phyloP scores from a whole-genome alignment of 2,888 invertebrate species.

The Synanthedon andrenaeformis region DNA sequence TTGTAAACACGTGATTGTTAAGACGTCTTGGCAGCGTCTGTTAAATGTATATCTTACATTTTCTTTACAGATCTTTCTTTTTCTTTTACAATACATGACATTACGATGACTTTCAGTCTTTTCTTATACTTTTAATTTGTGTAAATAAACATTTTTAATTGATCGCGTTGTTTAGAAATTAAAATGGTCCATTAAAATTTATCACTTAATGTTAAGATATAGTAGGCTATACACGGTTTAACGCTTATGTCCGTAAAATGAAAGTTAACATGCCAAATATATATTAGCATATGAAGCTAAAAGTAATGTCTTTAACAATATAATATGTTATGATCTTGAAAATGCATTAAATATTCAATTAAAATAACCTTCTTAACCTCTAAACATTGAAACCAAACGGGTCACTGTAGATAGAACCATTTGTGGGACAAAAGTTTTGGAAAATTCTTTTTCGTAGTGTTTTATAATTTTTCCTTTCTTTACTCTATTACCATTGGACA shows the following conservation, averaged over 20 bases:
- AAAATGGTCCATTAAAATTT: constrained; percentile 64
- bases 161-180: constrained; percentile 54
- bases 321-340: background rate
- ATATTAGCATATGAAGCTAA: constrained; percentile 38
- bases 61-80: too few relatives aligned
- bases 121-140: constrained; percentile 23
- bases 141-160: constrained; percentile 37
- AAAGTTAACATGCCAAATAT: constrained; percentile 49
- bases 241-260: constrained; percentile 26
- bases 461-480: background rate
- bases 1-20: background rate
- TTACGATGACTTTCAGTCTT: too few relatives aligned
- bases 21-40: too few relatives aligned
- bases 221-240: constrained; percentile 42
- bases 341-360: background rate
- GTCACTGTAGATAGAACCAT: background rate
- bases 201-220: constrained; percentile 49
- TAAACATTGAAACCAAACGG: background rate
- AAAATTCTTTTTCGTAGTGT: background rate
- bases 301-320: constrained; percentile 47
- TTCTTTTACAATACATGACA: too few relatives aligned
- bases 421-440: background rate
- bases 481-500: constrained; percentile 40
- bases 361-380: background rate
- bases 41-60: too few relatives aligned